Evolutionary conservation across 2,113 vertebrate genomes (phyloP), one percentile per base, ranked within the genome.

Genomic region (Xiphophorus hellerii): DNA sequence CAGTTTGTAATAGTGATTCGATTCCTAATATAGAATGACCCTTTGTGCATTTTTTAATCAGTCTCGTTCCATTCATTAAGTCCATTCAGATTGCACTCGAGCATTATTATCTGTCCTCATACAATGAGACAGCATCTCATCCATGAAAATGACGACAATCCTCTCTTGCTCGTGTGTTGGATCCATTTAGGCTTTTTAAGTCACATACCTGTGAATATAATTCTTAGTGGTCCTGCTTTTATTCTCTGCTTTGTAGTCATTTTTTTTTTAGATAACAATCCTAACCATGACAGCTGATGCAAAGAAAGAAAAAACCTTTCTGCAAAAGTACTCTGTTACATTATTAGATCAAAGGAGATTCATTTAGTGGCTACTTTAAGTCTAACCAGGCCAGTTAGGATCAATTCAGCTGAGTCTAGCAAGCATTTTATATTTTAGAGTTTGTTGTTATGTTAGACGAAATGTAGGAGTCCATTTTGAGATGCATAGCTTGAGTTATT

Each of bases 61-160:
- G 74, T 84, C 74, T 31, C 42, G 85, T 74, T 54, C 76, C 69
- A 81, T 84, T 89, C 64, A 86, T 80, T 69, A 76, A 78, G 76
- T 74, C 73, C 60, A 73, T 75, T 62, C 72, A 83, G 82, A 81
- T 87, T 69, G 33, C 31, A 64, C 68, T 1, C 51, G 8, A 58
- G 37, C 15, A 42, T 82, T 74, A 78, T 88, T 77, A 87, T 90
- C 78, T 83, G 76, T 62, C 61, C 73, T 88, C 76, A 83, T 83
- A 58, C 58, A 78, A 77, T 74, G 72, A 87, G 82, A 77, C 71
- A 86, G 71, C 69, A 78, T 72, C 71, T 86, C 74, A 83, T 82
- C 65, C 76, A 74, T 81, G 73, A 72, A 85, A 78, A 80, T 51
- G 62, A 62, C 29, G 76, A 60, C 74, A 42, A 62, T 54, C 80